Base-by-base conservation (phyloP, 2,888 invertebrate species). In the Siphonodentalium dalli region DNA sequence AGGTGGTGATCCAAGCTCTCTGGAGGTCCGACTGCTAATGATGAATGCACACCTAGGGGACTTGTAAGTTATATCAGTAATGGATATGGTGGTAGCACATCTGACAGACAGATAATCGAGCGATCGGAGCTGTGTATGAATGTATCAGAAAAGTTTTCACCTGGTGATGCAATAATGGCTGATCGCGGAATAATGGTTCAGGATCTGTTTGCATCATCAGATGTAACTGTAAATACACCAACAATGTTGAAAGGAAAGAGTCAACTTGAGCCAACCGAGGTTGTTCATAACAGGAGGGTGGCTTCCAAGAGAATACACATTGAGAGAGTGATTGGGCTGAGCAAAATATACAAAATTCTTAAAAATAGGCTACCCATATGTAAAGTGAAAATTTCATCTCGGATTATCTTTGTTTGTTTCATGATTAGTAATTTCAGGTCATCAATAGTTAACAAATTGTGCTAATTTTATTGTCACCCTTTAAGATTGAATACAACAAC, bases 171-270 rank as follows among this genome's bases (percentile, higher is more conserved):
- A 24, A 53, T 61, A 9, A 65, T 65, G 60, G 56, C 59, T n/a
- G 64, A 64, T 33, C 27, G 63, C 21, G 61, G 65, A 7, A 58
- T 65, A 11, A 63, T 63, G 58, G 60, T 65, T 11, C 65, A 65
- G 40, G 65, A 65, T 41, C 28, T 61, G 18, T 61, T 65, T 60
- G 65, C 62, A 18, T 27, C n/a, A 9, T 37, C 49, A 26, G 53
- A 60, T 57, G 55, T 60, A 7, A 18, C 23, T 35, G 59, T 64
- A 28, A 64, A 62, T 41, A 64, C 59, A n/a, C 64, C 61, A 13
- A 58, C 62, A 11, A 52, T 60, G 52, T 39, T 63, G 9, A 50
- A 56, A 39, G 61, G 64, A 8, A 62, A 59, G 52, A 49, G 39
- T n/a, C 64, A 65, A 34, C 46, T 63, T 9, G 58, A 65, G 27